These are phyloP conservation scores for Agonopterix heracliana DNA, from an alignment of 2,888 invertebrate species.

Conservation along the genomic window DNA sequence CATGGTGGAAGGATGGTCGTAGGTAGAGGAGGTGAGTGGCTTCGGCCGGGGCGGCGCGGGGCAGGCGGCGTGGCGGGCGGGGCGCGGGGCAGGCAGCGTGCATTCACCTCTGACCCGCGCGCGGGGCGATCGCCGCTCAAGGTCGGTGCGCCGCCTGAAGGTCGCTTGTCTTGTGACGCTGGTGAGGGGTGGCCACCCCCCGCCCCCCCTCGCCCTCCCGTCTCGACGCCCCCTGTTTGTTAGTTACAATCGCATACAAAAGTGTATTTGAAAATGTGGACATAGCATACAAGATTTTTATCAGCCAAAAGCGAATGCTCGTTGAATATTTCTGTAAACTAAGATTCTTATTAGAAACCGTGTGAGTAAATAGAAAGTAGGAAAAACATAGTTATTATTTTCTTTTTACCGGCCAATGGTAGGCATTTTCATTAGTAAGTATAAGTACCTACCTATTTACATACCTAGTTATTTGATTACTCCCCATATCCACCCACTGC, in stretches of 20 bases:
- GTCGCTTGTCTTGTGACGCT: conserved; percentile 68
- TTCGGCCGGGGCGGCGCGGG: conserved; percentile 13
- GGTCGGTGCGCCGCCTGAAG: conserved; percentile 75
- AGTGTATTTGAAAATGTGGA: conserved; percentile 18
- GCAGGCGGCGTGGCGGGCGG: conserved; percentile 25
- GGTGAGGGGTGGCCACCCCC: conserved; percentile 75
- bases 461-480: background rate
- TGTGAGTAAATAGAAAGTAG: too few species aligned
- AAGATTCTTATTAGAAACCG: too few species aligned
- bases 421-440: too few species aligned
- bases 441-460: background rate
- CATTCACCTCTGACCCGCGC: conserved; percentile 76
- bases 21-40: conserved; percentile 58
- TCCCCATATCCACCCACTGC: too few species aligned
- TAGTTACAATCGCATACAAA: conserved; percentile 37
- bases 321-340: background rate
- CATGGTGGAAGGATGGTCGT: conserved; percentile 44
- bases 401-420: too few species aligned
- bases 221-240: conserved; percentile 25
- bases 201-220: conserved; percentile 30
- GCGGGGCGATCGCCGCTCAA: conserved; percentile 69
- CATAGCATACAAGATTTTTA: background rate
- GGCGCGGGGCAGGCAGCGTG: conserved; percentile 46
- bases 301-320: background rate
- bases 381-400: too few species aligned